These are phyloP conservation scores for Etia nguti DNA, from an alignment of 2,113 vertebrate genomes.

Conservation along the genomic window DNA sequence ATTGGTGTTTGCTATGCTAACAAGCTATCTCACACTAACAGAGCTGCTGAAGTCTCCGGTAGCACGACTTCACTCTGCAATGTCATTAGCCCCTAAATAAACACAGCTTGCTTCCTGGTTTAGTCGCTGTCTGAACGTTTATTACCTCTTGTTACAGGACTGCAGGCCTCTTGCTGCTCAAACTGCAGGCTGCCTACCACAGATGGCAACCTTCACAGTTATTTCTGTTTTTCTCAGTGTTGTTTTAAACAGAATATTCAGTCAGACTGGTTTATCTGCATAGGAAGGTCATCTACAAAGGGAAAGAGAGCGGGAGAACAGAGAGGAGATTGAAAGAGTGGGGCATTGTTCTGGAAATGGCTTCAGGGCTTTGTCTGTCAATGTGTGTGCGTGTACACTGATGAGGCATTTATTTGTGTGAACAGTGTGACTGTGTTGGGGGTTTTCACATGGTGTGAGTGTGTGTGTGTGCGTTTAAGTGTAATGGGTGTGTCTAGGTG, in stretches of 20 bases:
- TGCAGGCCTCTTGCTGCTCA: not conserved
- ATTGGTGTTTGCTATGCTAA: not conserved
- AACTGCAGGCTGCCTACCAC: not conserved
- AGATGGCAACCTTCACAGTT: not conserved
- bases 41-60: not conserved
- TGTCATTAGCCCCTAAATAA: constrained; percentile 25
- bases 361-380: constrained; percentile 45
- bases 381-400: constrained; percentile 19
- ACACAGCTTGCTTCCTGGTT: constrained; percentile 39
- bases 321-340: constrained; percentile 33
- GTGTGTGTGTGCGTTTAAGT: constrained; percentile 34
- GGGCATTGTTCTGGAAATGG: constrained; percentile 60
- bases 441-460: not conserved
- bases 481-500: constrained; percentile 59
- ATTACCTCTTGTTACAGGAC: not conserved
- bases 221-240: not conserved
- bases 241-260: not conserved
- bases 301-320: constrained; percentile 5
- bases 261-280: constrained; percentile 67
- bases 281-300: constrained; percentile 36
- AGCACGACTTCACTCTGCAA: constrained; percentile 6
- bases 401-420: constrained; percentile 27
- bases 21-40: not conserved
- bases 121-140: not conserved
- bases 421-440: not conserved